Percentiles rank a stretch among this genome's conserved stretches.
Evolutionary conservation across 2,113 vertebrate genomes (phyloP).

Genomic region (Oncorhynchus mykiss): DNA sequence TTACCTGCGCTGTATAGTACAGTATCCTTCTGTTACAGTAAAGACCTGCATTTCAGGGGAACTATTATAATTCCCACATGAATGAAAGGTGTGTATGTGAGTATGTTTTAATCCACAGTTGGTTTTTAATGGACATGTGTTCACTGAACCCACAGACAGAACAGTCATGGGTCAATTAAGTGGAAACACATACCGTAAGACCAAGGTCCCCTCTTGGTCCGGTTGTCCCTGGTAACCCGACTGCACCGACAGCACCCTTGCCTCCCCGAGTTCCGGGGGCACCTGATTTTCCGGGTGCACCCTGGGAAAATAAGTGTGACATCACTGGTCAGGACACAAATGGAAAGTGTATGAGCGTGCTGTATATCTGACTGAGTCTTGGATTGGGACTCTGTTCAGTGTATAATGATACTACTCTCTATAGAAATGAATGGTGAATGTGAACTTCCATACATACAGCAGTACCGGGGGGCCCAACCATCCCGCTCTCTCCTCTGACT

Average conservation of each 20-base stretch:
- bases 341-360: too few species aligned
- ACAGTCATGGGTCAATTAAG: background rate
- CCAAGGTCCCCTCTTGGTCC: constrained; percentile 92
- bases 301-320: constrained; percentile 70
- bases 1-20: background rate
- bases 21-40: background rate
- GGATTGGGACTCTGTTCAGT: too few species aligned
- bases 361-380: too few species aligned
- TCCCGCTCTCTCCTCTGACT: constrained; percentile 89
- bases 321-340: background rate
- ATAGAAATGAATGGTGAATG: too few species aligned
- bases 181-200: constrained; percentile 79
- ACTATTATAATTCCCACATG: background rate
- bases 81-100: background rate
- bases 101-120: background rate
- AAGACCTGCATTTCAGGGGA: background rate
- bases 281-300: constrained; percentile 90
- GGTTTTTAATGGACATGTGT: background rate
- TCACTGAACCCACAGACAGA: too few species aligned
- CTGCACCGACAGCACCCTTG: constrained; percentile 84
- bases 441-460: constrained; percentile 75
- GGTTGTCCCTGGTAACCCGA: constrained; percentile 83
- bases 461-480: constrained; percentile 88
- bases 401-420: background rate
- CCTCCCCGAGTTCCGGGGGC: constrained; percentile 80